Evolutionary conservation across 1,140 invertebrate genomes (phyloP).

Genomic region (Eumeta japonica): DNA sequence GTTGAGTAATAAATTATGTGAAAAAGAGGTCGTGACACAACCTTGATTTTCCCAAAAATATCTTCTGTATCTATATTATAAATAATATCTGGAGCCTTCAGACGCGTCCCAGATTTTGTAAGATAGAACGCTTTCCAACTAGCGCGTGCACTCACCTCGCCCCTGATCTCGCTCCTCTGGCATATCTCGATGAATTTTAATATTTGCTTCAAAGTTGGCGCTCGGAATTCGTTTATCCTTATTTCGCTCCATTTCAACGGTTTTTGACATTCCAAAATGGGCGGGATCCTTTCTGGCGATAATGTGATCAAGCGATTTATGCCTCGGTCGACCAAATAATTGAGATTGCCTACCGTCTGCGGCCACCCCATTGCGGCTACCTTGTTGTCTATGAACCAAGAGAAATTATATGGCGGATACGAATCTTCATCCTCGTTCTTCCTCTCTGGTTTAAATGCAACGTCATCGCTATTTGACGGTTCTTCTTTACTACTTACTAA

Average conservation of each 20-base stretch:
- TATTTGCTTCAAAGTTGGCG: slow-evolving; percentile 66
- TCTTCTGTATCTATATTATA: too few species aligned
- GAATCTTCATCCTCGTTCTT: slow-evolving; percentile 16
- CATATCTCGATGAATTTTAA: slow-evolving; percentile 68
- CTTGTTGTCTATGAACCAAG: slow-evolving; percentile 46
- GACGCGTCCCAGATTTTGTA: neutral
- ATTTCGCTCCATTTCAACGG: slow-evolving; percentile 62
- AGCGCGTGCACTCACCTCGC: slow-evolving; percentile 36
- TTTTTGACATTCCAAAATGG: slow-evolving; percentile 46
- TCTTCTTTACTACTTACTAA: neutral
- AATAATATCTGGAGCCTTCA: too few species aligned
- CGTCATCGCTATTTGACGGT: slow-evolving; percentile 10
- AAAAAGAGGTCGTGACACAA: too few species aligned
- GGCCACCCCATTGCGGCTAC: slow-evolving; percentile 60
- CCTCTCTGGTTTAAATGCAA: slow-evolving; percentile 8
- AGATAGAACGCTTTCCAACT: neutral
- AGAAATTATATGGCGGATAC: slow-evolving; percentile 47
- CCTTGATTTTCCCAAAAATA: too few species aligned
- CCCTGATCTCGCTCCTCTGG: slow-evolving; percentile 44
- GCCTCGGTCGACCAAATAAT: slow-evolving; percentile 60
- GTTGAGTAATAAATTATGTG: too few species aligned
- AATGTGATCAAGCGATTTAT: slow-evolving; percentile 61
- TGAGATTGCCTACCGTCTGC: slow-evolving; percentile 57
- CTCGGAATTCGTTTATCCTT: slow-evolving; percentile 64
- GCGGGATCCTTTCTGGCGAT: slow-evolving; percentile 64